Percentiles rank a stretch among this genome's conserved stretches.
phyloP scores from a whole-genome alignment of 2,888 invertebrate species.

The Epinotia bilunana region DNA sequence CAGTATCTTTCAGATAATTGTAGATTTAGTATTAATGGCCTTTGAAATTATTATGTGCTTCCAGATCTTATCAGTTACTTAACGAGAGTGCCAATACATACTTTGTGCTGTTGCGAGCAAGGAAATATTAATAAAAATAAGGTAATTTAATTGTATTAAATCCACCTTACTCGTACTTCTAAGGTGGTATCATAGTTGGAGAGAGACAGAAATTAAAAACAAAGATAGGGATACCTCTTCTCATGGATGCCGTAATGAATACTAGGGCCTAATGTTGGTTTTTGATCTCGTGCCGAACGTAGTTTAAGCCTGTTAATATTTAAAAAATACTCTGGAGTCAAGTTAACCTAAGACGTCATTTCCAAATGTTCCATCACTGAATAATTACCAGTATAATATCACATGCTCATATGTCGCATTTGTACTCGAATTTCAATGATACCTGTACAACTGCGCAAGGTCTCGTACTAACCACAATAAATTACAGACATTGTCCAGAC shows the following conservation, averaged over 20 bases:
- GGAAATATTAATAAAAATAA: neutral
- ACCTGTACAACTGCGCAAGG: neutral
- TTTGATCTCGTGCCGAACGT: too few species aligned
- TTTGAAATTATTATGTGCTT: conserved; percentile 3
- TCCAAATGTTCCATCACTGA: neutral
- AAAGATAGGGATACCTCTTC: neutral
- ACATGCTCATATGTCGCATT: neutral
- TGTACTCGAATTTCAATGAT: neutral
- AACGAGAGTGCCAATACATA: neutral
- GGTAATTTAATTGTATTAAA: neutral
- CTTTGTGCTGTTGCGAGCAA: neutral
- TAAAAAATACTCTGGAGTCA: too few species aligned
- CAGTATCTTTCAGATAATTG: conserved; percentile 5
- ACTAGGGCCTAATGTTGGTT: too few species aligned
- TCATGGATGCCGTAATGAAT: neutral
- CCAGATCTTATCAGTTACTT: neutral
- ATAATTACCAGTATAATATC: neutral
- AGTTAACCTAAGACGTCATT: neutral
- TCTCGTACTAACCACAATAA: conserved; percentile 19
- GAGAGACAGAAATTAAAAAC: neutral
- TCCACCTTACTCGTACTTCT: neutral
- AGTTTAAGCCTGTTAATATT: too few species aligned
- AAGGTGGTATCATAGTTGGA: neutral
- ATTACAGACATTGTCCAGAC: conserved; percentile 40
- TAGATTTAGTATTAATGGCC: neutral